A percentile compares a stretch with the other conserved stretches of the same genome.
Evolutionary conservation across 1,140 invertebrate species (phyloP).

Genomic region (Brachionus koreanus): DNA sequence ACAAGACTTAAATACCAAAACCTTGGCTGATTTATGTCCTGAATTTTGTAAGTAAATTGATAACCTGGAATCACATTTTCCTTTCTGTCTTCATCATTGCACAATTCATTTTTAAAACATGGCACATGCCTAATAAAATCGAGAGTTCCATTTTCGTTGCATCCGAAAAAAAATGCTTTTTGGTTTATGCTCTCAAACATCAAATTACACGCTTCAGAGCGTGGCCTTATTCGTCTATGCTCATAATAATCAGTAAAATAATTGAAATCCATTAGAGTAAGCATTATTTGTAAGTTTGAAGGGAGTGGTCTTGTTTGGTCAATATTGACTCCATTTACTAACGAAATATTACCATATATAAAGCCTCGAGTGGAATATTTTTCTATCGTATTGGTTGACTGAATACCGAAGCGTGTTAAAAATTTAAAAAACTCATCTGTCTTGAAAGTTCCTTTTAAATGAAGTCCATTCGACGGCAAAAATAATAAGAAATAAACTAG

Average conservation of each 20-base stretch:
- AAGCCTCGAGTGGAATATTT: conserved; percentile 77
- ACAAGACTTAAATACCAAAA: conserved; percentile 94
- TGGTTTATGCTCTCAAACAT: conserved; percentile 80
- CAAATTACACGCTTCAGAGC: conserved; percentile 67
- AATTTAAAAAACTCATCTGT: conserved; percentile 77
- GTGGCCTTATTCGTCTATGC: conserved; percentile 57
- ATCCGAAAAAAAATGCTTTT: conserved; percentile 77
- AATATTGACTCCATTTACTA: conserved; percentile 64
- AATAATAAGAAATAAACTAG: neutral
- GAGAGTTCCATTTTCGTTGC: conserved; percentile 69
- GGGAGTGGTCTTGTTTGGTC: neutral
- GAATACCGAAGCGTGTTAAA: conserved; percentile 88
- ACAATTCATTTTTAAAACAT: conserved; percentile 72
- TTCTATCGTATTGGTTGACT: conserved; percentile 82
- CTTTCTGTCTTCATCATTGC: conserved; percentile 78
- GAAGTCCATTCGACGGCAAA: conserved; percentile 46
- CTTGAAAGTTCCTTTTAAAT: conserved; percentile 55
- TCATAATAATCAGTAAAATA: conserved; percentile 47
- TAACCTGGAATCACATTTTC: conserved; percentile 76
- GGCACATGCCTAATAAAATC: conserved; percentile 84
- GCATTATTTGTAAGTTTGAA: conserved; percentile 23
- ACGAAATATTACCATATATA: conserved; percentile 88
- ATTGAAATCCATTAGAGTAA: conserved; percentile 17
- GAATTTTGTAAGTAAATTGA: conserved; percentile 89
- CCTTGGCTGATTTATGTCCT: conserved; percentile 78